Evolutionary conservation across 2,888 invertebrate species (phyloP).

Genomic region (Athalia rosae): DNA sequence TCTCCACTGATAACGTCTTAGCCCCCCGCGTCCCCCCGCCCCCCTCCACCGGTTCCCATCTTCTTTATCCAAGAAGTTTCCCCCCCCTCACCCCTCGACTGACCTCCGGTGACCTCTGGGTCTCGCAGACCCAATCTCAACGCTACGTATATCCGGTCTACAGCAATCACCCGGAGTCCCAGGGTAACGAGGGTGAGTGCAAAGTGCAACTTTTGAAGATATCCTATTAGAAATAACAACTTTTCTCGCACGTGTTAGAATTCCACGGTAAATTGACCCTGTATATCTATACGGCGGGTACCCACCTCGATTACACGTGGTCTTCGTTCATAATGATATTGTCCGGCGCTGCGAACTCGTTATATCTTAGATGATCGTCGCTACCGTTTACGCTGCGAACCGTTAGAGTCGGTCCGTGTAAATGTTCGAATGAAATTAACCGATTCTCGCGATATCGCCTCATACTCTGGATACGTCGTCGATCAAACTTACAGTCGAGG

Average conservation of each 20-base stretch:
- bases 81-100: slow-evolving; percentile 40
- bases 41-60: slow-evolving; percentile 44
- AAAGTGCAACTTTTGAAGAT: slow-evolving; percentile 71
- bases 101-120: slow-evolving; percentile 44
- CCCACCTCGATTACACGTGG: slow-evolving; percentile 17
- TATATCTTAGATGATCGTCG: slow-evolving; percentile 21
- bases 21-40: slow-evolving; percentile 54
- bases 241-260: slow-evolving; percentile 48
- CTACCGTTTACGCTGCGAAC: background rate
- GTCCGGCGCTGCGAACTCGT: slow-evolving; percentile 21
- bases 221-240: slow-evolving; percentile 72
- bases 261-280: slow-evolving; percentile 42
- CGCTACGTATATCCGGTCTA: slow-evolving; percentile 45
- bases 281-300: background rate
- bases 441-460: slow-evolving; percentile 25
- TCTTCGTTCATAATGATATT: slow-evolving; percentile 13
- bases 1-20: slow-evolving; percentile 70
- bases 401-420: background rate
- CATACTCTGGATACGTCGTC: background rate
- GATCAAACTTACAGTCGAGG: slow-evolving; percentile 9
- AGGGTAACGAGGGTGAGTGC: slow-evolving; percentile 64
- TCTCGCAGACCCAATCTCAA: slow-evolving; percentile 48
- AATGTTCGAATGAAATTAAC: slow-evolving; percentile 23
- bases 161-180: slow-evolving; percentile 65
- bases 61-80: slow-evolving; percentile 41